A percentile compares a stretch with the other conserved stretches of the same genome.
Conservation (phyloP, 2,113 vertebrate species). For the Nerophis lumbriciformis region DNA sequence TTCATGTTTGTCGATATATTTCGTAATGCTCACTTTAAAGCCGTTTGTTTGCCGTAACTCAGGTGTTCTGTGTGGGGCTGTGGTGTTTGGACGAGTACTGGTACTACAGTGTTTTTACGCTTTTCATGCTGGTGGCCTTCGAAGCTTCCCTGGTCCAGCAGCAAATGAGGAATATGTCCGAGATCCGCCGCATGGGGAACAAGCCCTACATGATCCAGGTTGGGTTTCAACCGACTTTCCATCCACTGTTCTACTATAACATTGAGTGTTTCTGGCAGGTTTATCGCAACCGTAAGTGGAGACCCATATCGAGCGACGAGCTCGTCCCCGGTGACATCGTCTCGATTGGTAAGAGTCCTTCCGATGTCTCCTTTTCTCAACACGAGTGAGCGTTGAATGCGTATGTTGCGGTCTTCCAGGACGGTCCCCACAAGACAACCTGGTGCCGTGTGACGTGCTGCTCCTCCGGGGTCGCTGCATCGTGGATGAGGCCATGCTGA, state of each 20-base stretch:
- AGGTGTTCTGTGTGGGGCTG: constrained; percentile 94
- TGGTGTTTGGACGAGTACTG: constrained; percentile 98
- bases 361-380: not conserved
- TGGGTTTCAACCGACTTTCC: not conserved
- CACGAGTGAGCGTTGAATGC: not conserved
- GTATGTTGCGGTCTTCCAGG: constrained; percentile 60
- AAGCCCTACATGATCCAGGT: constrained; percentile 94
- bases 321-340: constrained; percentile 90
- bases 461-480: constrained; percentile 89
- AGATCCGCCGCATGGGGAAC: constrained; percentile 95
- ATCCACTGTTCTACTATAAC: not conserved
- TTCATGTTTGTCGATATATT: not conserved
- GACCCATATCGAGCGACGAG: constrained; percentile 87
- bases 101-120: constrained; percentile 97
- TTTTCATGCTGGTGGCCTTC: constrained; percentile 95
- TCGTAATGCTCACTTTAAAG: not conserved
- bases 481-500: constrained; percentile 95
- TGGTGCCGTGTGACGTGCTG: constrained; percentile 91
- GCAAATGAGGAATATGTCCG: constrained; percentile 93
- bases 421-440: constrained; percentile 88
- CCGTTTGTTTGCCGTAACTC: not conserved
- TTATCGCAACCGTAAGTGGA: constrained; percentile 94
- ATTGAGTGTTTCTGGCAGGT: constrained; percentile 68
- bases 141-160: constrained; percentile 96
- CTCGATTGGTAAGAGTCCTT: constrained; percentile 79